A percentile compares a stretch with the other conserved stretches of the same genome.
These are phyloP conservation scores for Momotus momota DNA, from an alignment of 2,797 vertebrate species.

Conservation along the genomic window DNA sequence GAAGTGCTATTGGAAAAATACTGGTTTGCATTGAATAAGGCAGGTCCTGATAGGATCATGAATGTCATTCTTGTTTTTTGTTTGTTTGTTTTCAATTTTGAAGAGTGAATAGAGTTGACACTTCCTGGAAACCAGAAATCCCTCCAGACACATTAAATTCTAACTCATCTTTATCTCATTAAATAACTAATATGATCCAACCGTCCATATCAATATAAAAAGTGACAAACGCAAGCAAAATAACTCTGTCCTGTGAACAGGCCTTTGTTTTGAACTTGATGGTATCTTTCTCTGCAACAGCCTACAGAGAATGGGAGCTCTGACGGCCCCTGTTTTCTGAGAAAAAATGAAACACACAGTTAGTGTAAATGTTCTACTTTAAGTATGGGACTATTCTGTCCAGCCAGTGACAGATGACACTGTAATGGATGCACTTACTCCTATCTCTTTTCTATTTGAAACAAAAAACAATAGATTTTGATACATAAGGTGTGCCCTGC, in stretches of 20 bases:
- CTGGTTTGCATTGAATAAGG: neutral
- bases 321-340: neutral
- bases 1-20: neutral
- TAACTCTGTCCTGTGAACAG: neutral
- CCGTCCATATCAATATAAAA: neutral
- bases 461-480: neutral
- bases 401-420: neutral
- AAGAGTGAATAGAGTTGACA: neutral
- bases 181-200: slow-evolving; percentile 17
- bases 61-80: neutral
- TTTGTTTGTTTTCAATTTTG: neutral
- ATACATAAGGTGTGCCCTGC: fast-evolving
- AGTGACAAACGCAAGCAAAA: neutral
- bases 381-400: neutral
- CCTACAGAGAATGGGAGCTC: neutral
- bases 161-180: slow-evolving; percentile 29
- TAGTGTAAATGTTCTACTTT: neutral
- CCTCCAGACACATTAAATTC: neutral
- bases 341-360: neutral
- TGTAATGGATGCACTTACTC: neutral
- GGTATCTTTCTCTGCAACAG: neutral
- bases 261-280: neutral
- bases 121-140: slow-evolving; percentile 56
- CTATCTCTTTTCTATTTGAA: neutral
- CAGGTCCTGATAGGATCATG: neutral